Evolutionary conservation across 2,113 vertebrate species (phyloP).

Genomic region (Ammodytes marinus): DNA sequence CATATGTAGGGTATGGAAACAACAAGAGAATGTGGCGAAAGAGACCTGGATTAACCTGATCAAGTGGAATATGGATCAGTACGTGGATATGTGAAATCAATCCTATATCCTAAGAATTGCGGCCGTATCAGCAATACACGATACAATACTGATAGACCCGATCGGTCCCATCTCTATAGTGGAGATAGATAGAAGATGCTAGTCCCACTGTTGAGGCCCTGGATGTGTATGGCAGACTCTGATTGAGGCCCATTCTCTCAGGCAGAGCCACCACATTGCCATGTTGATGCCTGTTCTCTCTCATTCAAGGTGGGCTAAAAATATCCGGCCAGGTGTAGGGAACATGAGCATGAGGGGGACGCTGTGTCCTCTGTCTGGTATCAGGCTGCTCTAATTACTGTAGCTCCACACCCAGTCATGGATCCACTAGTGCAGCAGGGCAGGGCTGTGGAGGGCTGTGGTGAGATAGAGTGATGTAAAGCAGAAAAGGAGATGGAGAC

Average conservation of each 20-base stretch:
- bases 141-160: too few species aligned
- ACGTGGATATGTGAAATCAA: too few species aligned
- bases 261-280: constrained; percentile 46
- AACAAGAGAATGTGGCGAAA: too few species aligned
- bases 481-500: constrained; percentile 55
- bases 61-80: too few species aligned
- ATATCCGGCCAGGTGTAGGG: constrained; percentile 81
- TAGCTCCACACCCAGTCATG: constrained; percentile 70
- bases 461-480: constrained; percentile 67
- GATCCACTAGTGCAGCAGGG: constrained; percentile 27
- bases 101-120: too few species aligned
- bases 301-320: constrained; percentile 80
- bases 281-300: constrained; percentile 69
- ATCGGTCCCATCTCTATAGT: background rate
- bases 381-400: constrained; percentile 80
- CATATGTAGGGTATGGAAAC: too few species aligned
- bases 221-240: constrained; percentile 7
- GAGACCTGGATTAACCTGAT: too few species aligned
- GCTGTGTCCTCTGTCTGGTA: constrained; percentile 78
- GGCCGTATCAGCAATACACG: too few species aligned
- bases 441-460: constrained; percentile 37
- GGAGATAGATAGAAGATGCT: background rate
- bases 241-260: constrained; percentile 51
- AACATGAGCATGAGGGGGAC: constrained; percentile 72
- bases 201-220: background rate